A percentile compares a stretch with the other conserved stretches of the same genome.
Evolutionary conservation across 2,888 invertebrate species (phyloP).

Genomic region (Ditylenchus weischeri): DNA sequence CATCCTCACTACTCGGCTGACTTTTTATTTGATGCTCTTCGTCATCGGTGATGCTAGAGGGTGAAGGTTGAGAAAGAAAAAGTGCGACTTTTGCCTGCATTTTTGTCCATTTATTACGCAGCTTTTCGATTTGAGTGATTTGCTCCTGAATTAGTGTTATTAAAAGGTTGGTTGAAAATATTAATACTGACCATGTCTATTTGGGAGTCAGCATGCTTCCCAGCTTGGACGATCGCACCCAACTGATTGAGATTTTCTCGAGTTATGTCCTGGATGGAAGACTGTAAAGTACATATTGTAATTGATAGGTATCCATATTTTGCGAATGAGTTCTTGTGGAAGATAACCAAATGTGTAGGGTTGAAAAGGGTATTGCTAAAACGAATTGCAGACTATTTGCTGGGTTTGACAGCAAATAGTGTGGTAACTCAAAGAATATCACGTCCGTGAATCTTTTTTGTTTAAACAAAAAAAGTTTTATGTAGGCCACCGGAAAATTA

Average conservation of each 20-base stretch:
- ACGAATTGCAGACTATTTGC: too few relatives aligned
- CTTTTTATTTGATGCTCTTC: not conserved
- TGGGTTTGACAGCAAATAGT: too few relatives aligned
- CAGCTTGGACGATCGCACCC: not conserved
- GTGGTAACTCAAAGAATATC: too few relatives aligned
- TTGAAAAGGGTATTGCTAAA: too few relatives aligned
- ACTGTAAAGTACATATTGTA: not conserved
- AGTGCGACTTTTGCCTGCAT: constrained; percentile 6
- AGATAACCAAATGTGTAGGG: too few relatives aligned
- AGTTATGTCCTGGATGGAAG: not conserved
- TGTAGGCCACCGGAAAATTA: too few relatives aligned
- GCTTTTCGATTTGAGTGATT: constrained; percentile 14
- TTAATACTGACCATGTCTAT: not conserved
- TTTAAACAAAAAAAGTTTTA: too few relatives aligned
- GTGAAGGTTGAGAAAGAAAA: not conserved
- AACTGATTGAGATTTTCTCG: not conserved
- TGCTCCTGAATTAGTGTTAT: constrained; percentile 20
- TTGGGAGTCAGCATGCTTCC: not conserved
- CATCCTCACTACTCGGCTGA: not conserved
- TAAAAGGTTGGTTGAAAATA: not conserved
- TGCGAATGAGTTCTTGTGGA: too few relatives aligned
- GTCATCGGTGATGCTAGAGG: not conserved
- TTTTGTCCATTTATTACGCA: constrained; percentile 19
- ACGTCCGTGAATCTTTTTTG: too few relatives aligned
- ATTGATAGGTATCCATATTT: too few relatives aligned